A percentile compares a stretch with the other conserved stretches of the same genome.
phyloP scores from a whole-genome alignment of 2,113 vertebrate genomes.

The Apeltes quadracus region DNA sequence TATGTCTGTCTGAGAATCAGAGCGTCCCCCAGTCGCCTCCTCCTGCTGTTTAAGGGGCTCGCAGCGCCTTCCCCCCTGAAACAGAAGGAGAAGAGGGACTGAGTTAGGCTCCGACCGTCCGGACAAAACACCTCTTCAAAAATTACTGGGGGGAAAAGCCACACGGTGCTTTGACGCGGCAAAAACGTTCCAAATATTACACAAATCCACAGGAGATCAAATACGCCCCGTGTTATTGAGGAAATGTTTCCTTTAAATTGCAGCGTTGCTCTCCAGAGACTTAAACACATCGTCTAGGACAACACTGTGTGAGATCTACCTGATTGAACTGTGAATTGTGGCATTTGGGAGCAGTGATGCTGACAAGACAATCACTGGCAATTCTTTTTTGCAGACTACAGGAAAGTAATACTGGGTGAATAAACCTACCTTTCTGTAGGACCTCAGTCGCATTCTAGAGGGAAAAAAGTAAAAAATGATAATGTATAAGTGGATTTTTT shows the following conservation, averaged over 20 bases:
- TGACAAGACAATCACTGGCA: neutral
- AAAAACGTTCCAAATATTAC: slow-evolving; percentile 4
- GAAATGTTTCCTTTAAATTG: slow-evolving; percentile 6
- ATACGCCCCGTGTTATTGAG: neutral
- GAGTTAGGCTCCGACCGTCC: slow-evolving; percentile 78
- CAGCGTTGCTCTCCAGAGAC: neutral
- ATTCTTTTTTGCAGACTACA: neutral
- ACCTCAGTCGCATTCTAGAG: slow-evolving; percentile 62
- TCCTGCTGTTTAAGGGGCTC: slow-evolving; percentile 85
- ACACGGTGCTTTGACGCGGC: slow-evolving; percentile 39
- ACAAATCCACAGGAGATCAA: neutral
- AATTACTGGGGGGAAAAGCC: slow-evolving; percentile 60
- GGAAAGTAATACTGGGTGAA: neutral
- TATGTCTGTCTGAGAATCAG: slow-evolving; percentile 42
- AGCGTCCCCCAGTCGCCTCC: slow-evolving; percentile 75
- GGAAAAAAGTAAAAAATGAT: neutral
- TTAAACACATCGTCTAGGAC: neutral
- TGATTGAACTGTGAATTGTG: slow-evolving; percentile 65
- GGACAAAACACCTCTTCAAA: slow-evolving; percentile 62
- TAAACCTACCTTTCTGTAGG: slow-evolving; percentile 81
- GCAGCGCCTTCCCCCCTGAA: slow-evolving; percentile 83
- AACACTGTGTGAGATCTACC: slow-evolving; percentile 14
- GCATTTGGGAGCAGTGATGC: slow-evolving; percentile 4
- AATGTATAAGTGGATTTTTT: neutral
- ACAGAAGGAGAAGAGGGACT: slow-evolving; percentile 86